Evolutionary conservation across 2,113 vertebrate genomes (phyloP).

Genomic region (Ornithorhynchus anatinus): DNA sequence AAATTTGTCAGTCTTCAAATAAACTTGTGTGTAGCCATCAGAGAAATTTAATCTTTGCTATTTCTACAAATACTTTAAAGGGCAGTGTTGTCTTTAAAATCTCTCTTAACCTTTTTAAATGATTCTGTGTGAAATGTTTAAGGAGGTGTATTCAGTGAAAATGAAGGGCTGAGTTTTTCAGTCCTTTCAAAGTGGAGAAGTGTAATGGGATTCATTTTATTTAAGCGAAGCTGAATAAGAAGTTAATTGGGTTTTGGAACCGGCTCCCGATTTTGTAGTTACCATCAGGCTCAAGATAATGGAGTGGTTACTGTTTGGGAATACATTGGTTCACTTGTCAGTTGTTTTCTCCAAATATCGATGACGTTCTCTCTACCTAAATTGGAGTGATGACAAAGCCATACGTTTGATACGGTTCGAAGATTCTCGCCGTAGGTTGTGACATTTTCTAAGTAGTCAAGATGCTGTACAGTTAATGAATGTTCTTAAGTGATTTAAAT

Average conservation of each 20-base stretch:
- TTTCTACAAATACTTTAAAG: no score
- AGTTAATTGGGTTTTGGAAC: no score
- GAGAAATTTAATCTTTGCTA: no score
- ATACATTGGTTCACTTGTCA: not conserved
- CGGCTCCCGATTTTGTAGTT: no score
- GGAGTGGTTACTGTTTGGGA: not conserved
- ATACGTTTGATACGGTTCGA: not conserved
- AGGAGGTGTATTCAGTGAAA: no score
- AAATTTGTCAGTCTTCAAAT: not conserved
- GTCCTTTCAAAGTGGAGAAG: no score
- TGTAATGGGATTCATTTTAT: no score
- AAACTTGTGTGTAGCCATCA: not conserved
- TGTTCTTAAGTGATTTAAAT: not conserved
- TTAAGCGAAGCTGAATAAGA: no score
- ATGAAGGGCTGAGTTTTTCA: no score
- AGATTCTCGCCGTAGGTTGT: not conserved
- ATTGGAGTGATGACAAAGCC: not conserved
- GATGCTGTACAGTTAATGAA: not conserved
- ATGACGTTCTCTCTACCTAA: not conserved
- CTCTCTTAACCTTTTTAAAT: no score
- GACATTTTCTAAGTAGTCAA: not conserved
- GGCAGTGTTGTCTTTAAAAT: no score
- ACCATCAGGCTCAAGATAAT: not conserved
- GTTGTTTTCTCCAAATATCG: not conserved
- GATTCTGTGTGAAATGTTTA: no score